A percentile compares a stretch with the other conserved stretches of the same genome.
These are phyloP conservation scores for Neomonachus schauinslandi DNA, from an alignment of 2,113 vertebrate genomes.

Conservation along the genomic window DNA sequence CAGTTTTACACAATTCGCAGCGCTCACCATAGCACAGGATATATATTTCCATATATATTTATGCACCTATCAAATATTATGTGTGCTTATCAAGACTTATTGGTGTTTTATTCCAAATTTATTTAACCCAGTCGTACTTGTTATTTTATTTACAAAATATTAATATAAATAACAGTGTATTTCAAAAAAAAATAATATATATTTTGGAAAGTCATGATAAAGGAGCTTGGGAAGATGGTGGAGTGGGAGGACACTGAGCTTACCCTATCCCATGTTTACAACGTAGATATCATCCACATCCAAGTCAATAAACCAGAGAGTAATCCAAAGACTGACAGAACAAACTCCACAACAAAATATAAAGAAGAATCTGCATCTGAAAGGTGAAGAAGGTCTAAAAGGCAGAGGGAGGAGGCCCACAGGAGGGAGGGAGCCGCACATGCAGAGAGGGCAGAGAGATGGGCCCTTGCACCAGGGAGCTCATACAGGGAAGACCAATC, in stretches of 20 bases:
- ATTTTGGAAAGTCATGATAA: not conserved
- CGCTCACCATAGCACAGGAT: not conserved
- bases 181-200: not conserved
- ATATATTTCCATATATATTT: not conserved
- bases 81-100: not conserved
- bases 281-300: not conserved
- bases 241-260: not conserved
- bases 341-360: not conserved
- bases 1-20: too few relatives aligned
- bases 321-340: not conserved
- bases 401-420: not conserved
- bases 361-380: not conserved
- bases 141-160: not conserved
- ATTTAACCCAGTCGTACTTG: not conserved
- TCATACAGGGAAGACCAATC: not conserved
- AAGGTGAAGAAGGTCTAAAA: not conserved
- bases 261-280: not conserved
- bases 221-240: not conserved
- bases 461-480: not conserved
- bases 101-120: not conserved
- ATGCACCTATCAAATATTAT: not conserved
- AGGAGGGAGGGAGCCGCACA: not conserved
- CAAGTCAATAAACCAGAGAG: not conserved
- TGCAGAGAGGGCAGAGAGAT: not conserved
- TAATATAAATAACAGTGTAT: not conserved